A percentile compares a stretch with the other conserved stretches of the same genome.
Conservation (phyloP, 2,797 vertebrate genomes). For the Macroramphosus scolopax region DNA sequence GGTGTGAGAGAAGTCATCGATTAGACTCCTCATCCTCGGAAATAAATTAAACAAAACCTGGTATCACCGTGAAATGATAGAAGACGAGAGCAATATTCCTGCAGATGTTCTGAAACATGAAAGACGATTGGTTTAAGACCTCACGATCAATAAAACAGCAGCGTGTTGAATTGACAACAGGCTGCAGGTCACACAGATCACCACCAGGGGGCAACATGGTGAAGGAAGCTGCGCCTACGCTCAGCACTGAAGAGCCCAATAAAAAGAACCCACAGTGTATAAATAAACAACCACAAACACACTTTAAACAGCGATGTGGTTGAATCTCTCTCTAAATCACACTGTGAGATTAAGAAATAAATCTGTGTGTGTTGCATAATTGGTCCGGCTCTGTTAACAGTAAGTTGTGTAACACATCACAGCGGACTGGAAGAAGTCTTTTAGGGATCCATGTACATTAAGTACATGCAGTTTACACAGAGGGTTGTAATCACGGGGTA, state of each 20-base stretch:
- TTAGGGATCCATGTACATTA: conserved; percentile 11
- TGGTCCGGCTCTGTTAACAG: background rate
- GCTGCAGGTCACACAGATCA: conserved; percentile 4
- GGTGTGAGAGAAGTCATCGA: conserved; percentile 39
- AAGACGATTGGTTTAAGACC: too few species aligned
- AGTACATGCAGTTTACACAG: conserved; percentile 10
- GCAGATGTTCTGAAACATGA: too few species aligned
- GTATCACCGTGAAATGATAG: background rate
- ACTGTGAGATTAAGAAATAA: background rate
- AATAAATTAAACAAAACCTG: conserved; percentile 1
- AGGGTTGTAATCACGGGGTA: conserved; percentile 28
- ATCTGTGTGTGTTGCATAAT: background rate
- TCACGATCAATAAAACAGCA: conserved; percentile 10
- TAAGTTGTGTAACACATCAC: conserved; percentile 1
- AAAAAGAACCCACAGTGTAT: background rate
- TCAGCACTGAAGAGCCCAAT: conserved; percentile 1
- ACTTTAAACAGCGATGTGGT: background rate
- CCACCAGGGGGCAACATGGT: conserved; percentile 63
- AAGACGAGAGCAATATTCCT: too few species aligned
- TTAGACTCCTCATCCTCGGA: conserved; percentile 7
- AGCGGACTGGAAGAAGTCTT: too few species aligned
- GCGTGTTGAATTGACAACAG: conserved; percentile 1
- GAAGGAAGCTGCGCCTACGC: conserved; percentile 4
- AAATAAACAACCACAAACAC: conserved; percentile 3
- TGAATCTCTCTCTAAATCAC: too few species aligned